phyloP scores from a whole-genome alignment of 2,888 invertebrate species.

The Acronicta aceris region DNA sequence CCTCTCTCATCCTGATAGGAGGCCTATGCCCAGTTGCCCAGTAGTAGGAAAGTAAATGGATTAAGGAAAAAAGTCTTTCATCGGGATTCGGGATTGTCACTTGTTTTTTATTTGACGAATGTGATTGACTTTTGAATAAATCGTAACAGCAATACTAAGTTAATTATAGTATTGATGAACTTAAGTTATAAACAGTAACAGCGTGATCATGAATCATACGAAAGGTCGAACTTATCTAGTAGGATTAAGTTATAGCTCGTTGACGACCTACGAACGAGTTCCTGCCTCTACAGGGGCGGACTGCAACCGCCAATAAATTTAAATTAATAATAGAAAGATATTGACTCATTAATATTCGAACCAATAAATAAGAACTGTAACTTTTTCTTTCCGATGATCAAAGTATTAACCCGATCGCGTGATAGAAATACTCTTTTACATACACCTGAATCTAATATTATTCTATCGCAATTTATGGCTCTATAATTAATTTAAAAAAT shows the following conservation, averaged over 20 bases:
- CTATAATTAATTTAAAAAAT: slow-evolving; percentile 39
- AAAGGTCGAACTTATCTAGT: slow-evolving; percentile 58
- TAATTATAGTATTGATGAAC: slow-evolving; percentile 40
- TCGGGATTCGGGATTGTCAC: too few species aligned
- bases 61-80: too few species aligned
- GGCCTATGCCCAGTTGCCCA: too few species aligned
- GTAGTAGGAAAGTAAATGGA: too few species aligned
- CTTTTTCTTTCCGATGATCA: slow-evolving; percentile 59
- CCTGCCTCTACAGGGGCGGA: slow-evolving; percentile 70
- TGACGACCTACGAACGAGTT: slow-evolving; percentile 78
- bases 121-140: slow-evolving; percentile 16
- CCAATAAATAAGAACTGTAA: slow-evolving; percentile 38
- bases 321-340: slow-evolving; percentile 47
- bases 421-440: slow-evolving; percentile 45
- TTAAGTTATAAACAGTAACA: slow-evolving; percentile 37
- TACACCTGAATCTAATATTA: slow-evolving; percentile 45
- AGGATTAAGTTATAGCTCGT: slow-evolving; percentile 78
- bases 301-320: slow-evolving; percentile 43
- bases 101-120: background rate
- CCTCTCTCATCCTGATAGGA: too few species aligned
- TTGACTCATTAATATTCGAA: slow-evolving; percentile 38
- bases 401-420: slow-evolving; percentile 62
- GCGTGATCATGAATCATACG: slow-evolving; percentile 47
- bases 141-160: slow-evolving; percentile 13
- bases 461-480: slow-evolving; percentile 46